Evolutionary conservation across 2,888 invertebrate species (phyloP).

Genomic region (Platerodrilus igneus): DNA sequence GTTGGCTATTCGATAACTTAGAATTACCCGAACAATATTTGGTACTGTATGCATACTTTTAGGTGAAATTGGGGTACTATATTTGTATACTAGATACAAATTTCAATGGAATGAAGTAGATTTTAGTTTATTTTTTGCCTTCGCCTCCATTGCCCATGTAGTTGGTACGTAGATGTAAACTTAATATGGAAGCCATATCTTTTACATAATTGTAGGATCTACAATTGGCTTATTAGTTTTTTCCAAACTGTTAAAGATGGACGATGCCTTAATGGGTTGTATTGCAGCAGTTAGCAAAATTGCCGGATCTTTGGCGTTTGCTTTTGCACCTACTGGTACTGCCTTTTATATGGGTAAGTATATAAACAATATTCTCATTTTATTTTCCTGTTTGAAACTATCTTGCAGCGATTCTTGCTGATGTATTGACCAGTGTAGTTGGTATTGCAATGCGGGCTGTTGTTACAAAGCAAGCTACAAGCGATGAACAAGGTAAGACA

Average conservation of each 20-base stretch:
- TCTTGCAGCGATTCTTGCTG: slow-evolving; percentile 50
- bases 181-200: too few species aligned
- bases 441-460: slow-evolving; percentile 55
- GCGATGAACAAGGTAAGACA: slow-evolving; percentile 56
- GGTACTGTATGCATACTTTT: too few species aligned
- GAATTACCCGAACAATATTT: too few species aligned
- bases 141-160: slow-evolving; percentile 53
- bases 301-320: slow-evolving; percentile 39
- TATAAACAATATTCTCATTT: not conserved
- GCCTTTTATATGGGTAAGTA: slow-evolving; percentile 42
- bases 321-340: slow-evolving; percentile 37
- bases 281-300: slow-evolving; percentile 43
- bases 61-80: slow-evolving; percentile 56
- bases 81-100: slow-evolving; percentile 53
- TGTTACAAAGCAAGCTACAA: slow-evolving; percentile 54
- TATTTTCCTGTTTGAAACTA: too few species aligned
- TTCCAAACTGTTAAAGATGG: slow-evolving; percentile 37
- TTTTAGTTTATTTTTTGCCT: slow-evolving; percentile 55
- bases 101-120: slow-evolving; percentile 58
- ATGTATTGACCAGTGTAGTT: slow-evolving; percentile 46
- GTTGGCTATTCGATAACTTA: too few species aligned
- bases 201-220: slow-evolving; percentile 38
- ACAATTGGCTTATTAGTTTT: slow-evolving; percentile 38
- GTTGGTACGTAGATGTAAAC: slow-evolving; percentile 51
- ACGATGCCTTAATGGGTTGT: slow-evolving; percentile 42